Conservation (phyloP, 2,797 vertebrate genomes). For the Spizella passerina region DNA sequence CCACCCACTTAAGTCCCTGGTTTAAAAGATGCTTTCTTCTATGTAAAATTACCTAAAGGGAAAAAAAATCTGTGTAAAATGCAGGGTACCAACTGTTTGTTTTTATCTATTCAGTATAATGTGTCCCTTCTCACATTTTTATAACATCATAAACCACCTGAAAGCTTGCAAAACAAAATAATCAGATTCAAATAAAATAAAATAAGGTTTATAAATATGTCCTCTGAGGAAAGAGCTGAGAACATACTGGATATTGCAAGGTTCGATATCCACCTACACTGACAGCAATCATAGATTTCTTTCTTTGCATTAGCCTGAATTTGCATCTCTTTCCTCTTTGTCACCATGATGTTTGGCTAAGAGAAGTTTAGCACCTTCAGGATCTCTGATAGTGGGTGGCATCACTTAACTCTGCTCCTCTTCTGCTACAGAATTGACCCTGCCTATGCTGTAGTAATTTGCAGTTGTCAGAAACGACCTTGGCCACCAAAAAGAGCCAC, state of each 20-base stretch:
- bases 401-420: not conserved
- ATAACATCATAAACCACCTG: not conserved
- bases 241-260: not conserved
- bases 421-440: not conserved
- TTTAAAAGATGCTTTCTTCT: not conserved
- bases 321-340: not conserved
- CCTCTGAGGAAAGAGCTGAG: not conserved
- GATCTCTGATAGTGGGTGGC: not conserved
- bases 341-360: not conserved
- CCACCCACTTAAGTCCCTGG: not conserved
- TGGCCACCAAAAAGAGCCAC: not conserved
- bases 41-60: not conserved
- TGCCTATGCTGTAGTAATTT: rapidly evolving
- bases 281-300: not conserved
- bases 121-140: not conserved
- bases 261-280: not conserved
- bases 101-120: not conserved
- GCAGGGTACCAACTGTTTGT: not conserved
- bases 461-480: not conserved
- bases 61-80: not conserved
- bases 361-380: not conserved
- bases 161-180: not conserved
- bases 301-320: not conserved
- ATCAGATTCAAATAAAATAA: not conserved
- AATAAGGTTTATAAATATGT: not conserved